These are phyloP conservation scores for Dipodomys merriami DNA, from an alignment of 2,113 vertebrate genomes.

Conservation along the genomic window DNA sequence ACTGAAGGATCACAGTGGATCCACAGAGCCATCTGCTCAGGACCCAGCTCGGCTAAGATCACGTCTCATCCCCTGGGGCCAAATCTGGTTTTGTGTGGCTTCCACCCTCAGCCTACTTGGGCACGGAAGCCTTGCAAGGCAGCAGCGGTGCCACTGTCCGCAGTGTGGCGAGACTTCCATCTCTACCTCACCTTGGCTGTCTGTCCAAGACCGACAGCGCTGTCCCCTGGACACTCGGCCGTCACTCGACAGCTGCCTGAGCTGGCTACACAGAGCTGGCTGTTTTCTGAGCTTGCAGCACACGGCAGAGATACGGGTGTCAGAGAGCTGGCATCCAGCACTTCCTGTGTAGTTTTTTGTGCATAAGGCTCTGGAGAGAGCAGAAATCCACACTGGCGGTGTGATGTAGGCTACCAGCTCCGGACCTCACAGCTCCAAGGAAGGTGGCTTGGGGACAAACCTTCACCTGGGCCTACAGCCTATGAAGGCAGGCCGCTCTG, in stretches of 20 bases:
- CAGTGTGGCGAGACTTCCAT: no score
- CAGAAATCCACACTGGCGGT: background rate
- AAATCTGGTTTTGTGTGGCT: background rate
- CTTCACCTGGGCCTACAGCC: no score
- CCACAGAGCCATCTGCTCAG: no score
- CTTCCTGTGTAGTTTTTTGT: background rate
- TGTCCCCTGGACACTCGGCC: background rate
- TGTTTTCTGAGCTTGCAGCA: background rate
- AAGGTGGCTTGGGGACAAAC: background rate
- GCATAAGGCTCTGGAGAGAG: background rate
- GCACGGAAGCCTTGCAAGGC: background rate
- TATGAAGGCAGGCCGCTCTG: accelerated
- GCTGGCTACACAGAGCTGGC: background rate
- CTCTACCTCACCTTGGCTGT: background rate
- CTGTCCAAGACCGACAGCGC: background rate
- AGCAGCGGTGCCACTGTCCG: background rate
- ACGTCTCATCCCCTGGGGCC: accelerated
- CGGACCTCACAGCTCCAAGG: no score
- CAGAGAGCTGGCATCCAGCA: background rate
- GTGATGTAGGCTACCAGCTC: background rate
- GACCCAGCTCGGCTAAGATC: background rate
- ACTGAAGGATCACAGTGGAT: accelerated
- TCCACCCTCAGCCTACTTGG: accelerated
- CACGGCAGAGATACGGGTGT: accelerated
- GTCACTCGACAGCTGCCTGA: background rate